A percentile compares a stretch with the other conserved stretches of the same genome.
Conservation (phyloP, 2,797 vertebrate genomes). For the Sebastes aleutianus region DNA sequence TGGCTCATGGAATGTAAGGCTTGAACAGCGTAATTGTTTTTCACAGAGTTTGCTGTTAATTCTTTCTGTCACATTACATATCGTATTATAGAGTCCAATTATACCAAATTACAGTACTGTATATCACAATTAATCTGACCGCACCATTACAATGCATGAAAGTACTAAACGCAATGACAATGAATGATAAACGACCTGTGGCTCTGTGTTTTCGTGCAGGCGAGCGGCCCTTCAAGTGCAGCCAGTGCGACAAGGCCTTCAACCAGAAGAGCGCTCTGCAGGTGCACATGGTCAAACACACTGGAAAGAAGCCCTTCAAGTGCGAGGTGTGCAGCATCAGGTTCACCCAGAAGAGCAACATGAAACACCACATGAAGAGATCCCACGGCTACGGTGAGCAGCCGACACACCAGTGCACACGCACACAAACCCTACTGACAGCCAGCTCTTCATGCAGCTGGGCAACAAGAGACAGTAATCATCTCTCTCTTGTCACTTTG, state of each 20-base stretch:
- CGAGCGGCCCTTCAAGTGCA: constrained; percentile 94
- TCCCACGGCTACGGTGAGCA: constrained; percentile 91
- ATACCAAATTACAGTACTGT: not conserved
- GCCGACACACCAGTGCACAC: not conserved
- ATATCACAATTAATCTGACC: not conserved
- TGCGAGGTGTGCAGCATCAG: constrained; percentile 95
- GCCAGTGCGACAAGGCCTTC: constrained; percentile 95
- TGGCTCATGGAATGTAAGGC: not conserved
- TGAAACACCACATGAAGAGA: constrained; percentile 98
- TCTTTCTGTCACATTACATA: not conserved
- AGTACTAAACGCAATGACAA: not conserved
- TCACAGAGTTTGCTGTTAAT: not conserved
- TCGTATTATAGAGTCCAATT: not conserved
- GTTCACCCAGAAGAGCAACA: constrained; percentile 99
- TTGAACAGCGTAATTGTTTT: not conserved
- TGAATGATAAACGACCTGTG: not conserved
- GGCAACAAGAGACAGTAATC: not conserved
- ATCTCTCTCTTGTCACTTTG: not conserved
- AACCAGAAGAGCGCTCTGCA: constrained; percentile 99
- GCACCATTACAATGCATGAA: not conserved
- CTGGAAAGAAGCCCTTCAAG: constrained; percentile 95
- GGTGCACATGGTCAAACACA: constrained; percentile 98
- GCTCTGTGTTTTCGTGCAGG: constrained; percentile 75
- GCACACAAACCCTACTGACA: not conserved
- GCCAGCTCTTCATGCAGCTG: not conserved